Evolutionary conservation across 2,113 vertebrate genomes (phyloP).

Genomic region (Cheilinus undulatus): DNA sequence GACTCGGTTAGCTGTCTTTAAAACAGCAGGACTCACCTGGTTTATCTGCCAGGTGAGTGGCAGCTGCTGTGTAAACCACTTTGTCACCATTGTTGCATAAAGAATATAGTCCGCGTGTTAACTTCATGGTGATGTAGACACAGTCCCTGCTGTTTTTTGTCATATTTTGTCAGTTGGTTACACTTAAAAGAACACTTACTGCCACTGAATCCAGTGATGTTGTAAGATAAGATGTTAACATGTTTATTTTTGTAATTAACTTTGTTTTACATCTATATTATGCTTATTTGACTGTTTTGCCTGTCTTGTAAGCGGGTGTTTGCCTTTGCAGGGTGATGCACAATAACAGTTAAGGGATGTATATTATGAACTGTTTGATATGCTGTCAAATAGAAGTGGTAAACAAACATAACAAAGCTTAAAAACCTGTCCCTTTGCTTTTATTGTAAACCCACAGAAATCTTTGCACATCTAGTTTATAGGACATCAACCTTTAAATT

Average conservation of each 20-base stretch:
- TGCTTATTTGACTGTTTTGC: not conserved
- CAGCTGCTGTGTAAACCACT: not conserved
- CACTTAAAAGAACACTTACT: not conserved
- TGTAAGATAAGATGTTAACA: not conserved
- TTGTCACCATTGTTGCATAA: not conserved
- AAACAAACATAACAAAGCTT: not conserved
- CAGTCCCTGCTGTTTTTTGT: not conserved
- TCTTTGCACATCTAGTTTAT: too few relatives aligned
- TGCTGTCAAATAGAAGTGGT: not conserved
- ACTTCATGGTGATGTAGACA: too few relatives aligned
- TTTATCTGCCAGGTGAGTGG: constrained; percentile 20
- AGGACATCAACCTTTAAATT: too few relatives aligned
- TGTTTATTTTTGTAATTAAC: not conserved
- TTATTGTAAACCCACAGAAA: too few relatives aligned
- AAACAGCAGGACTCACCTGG: not conserved
- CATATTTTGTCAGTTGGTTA: not conserved
- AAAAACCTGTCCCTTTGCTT: not conserved
- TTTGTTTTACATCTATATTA: not conserved
- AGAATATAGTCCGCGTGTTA: not conserved
- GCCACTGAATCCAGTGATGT: not conserved
- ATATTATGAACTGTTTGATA: not conserved
- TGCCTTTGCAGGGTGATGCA: not conserved
- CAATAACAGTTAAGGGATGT: not conserved
- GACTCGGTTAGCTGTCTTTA: constrained; percentile 8
- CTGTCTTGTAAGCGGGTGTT: not conserved